These are phyloP conservation scores for Leucozona laternaria DNA, from an alignment of 2,888 invertebrate genomes.

Conservation along the genomic window DNA sequence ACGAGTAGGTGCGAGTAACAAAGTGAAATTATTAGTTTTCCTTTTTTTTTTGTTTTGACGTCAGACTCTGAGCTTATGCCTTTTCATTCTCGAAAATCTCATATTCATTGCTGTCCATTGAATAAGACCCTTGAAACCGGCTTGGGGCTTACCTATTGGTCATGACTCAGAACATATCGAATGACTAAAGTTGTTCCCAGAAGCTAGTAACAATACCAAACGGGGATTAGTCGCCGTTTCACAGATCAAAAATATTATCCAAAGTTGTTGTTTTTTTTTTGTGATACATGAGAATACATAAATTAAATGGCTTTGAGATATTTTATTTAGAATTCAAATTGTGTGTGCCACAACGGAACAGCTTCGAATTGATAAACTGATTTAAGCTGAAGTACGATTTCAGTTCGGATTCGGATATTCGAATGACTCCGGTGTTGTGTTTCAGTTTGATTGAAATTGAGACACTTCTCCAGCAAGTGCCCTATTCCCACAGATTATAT, in stretches of 20 bases:
- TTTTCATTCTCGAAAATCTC: slow-evolving; percentile 6
- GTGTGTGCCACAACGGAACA: neutral
- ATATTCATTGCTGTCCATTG: slow-evolving; percentile 1
- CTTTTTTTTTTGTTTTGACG: slow-evolving; percentile 26
- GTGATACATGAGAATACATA: neutral
- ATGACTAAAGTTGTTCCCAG: slow-evolving; percentile 3
- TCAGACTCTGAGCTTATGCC: neutral
- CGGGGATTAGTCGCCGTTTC: neutral
- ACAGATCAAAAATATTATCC: slow-evolving; percentile 14
- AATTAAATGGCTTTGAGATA: neutral
- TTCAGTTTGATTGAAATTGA: slow-evolving; percentile 44
- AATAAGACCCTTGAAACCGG: slow-evolving; percentile 32
- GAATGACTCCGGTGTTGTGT: slow-evolving; percentile 24
- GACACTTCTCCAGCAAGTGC: slow-evolving; percentile 25
- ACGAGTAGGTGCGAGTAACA: slow-evolving; percentile 31
- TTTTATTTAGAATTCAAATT: neutral
- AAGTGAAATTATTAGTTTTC: slow-evolving; percentile 19
- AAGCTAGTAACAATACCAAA: neutral
- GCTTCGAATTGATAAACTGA: slow-evolving; percentile 11
- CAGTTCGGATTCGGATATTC: neutral
- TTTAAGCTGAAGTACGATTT: neutral
- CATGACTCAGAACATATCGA: slow-evolving; percentile 41
- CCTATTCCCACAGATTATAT: slow-evolving; percentile 49
- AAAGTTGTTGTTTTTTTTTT: slow-evolving; percentile 1
- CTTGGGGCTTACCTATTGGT: slow-evolving; percentile 7